Base-by-base conservation (phyloP, 2,797 vertebrate species). In the Poeciliopsis paucimaculata region DNA sequence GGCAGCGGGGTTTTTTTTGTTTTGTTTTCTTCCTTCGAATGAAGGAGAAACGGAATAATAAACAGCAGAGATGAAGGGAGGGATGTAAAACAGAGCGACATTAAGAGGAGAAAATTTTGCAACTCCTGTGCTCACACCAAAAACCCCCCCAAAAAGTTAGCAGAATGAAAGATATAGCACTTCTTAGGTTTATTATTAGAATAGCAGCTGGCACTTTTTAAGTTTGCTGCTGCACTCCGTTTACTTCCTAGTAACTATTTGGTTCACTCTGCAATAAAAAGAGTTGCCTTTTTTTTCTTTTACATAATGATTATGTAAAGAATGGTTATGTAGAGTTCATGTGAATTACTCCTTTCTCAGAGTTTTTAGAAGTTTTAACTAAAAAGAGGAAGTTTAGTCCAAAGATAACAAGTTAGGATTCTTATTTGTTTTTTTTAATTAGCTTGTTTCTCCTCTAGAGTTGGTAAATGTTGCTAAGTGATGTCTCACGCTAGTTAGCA, bases 41-140 rank as follows among this genome's bases (percentile, higher is more conserved):
- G 49, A 36, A 72, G 34, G 26, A 68, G 72, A 75, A 68, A 75
- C 26, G 12, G 28, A 47, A 73, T 41, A 73, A 77, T 72, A 64
- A 76, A 82, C 18, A 28, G 43, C 31, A 20, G 51, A 74, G 34
- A 71, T 28, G 41, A 43, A n/a, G 68, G 13, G 41, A 16, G 41
- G 41, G 68, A 45, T 46, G 68, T 45, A 71, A 71, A 71, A 71
- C 26, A 71, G 41, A 71, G 41, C n/a, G 26, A 28, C 26, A 28
- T 28, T 34, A 71, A 71, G 8, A 71, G 26, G 11, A 41, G 26
- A 16, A 28, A 26, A 45, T 71, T 71, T 15, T 46, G 68, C 41
- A 71, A 46, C 41, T 45, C 68, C 8, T 28, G 68, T 41, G 5
- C n/a, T 71, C 41, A 45, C 3, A 71, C 66, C 23, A n/a, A 8